Evolutionary conservation across 2,888 invertebrate genomes (phyloP).

Genomic region (Noctua janthina): DNA sequence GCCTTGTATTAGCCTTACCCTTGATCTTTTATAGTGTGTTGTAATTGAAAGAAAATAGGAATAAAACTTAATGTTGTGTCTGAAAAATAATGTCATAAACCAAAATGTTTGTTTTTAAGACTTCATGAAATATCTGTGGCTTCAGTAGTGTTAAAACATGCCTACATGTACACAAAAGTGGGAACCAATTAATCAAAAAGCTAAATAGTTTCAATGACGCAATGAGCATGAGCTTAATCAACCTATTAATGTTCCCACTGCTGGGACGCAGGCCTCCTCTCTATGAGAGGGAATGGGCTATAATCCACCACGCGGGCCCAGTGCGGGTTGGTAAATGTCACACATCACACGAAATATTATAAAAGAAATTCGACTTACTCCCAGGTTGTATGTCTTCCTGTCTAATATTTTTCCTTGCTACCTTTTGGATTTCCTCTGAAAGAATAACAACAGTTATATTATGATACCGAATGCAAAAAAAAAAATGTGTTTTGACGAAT

Average conservation of each 20-base stretch:
- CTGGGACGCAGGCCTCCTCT: too few species aligned
- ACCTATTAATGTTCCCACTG: too few species aligned
- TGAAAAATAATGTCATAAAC: background rate
- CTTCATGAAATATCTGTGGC: background rate
- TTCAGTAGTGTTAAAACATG: background rate
- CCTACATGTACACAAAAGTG: background rate
- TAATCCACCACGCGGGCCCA: too few species aligned
- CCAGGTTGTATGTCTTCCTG: constrained; percentile 92
- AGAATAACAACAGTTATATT: constrained; percentile 57
- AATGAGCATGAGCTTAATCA: background rate
- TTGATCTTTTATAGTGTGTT: background rate
- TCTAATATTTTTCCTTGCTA: constrained; percentile 86
- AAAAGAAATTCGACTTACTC: constrained; percentile 82
- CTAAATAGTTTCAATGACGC: constrained; percentile 64
- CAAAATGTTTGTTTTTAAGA: background rate
- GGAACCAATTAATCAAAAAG: constrained; percentile 66
- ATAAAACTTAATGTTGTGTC: background rate
- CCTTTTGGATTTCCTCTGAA: constrained; percentile 89
- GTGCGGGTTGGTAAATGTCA: too few species aligned
- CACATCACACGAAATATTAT: background rate
- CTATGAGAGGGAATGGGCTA: too few species aligned
- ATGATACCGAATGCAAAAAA: constrained; percentile 21
- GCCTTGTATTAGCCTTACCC: too few species aligned
- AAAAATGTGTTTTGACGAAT: constrained; percentile 9
- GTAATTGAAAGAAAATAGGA: background rate